phyloP scores from a whole-genome alignment of 2,113 vertebrate genomes.

The Chloebia gouldiae region DNA sequence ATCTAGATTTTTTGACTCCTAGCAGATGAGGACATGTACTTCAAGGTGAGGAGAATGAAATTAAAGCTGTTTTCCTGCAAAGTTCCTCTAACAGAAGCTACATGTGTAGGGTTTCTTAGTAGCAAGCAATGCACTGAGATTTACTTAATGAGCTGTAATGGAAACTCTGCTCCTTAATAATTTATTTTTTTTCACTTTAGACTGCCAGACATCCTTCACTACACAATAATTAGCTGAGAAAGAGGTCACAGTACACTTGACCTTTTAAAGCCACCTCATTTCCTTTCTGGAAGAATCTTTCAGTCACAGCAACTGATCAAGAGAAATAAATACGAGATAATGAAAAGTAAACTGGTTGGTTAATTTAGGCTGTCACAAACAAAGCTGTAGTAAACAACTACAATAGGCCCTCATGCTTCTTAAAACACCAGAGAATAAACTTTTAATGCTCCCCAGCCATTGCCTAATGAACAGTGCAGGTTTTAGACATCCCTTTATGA shows the following conservation, averaged over 20 bases:
- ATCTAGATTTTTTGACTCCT: conserved; percentile 23
- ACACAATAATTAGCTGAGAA: conserved; percentile 39
- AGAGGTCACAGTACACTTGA: not conserved
- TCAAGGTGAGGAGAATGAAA: conserved; percentile 51
- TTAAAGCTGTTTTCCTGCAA: conserved; percentile 19
- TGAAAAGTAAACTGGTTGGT: conserved; percentile 10
- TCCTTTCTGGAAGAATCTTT: not conserved
- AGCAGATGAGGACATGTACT: conserved; percentile 7
- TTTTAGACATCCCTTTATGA: not conserved
- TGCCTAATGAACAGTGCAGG: not conserved
- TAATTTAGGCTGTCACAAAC: conserved; percentile 13
- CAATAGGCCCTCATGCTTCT: not conserved
- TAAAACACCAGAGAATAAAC: not conserved
- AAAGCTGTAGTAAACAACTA: conserved; percentile 9
- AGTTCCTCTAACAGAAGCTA: not conserved
- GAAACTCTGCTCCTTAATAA: conserved; percentile 17
- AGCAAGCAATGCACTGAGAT: not conserved
- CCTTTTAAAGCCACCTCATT: not conserved
- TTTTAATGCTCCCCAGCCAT: conserved; percentile 1
- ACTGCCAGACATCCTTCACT: conserved; percentile 21
- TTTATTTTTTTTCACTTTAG: not conserved
- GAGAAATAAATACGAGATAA: conserved; percentile 7
- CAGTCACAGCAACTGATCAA: not conserved
- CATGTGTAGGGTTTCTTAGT: not conserved
- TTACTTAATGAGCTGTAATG: conserved; percentile 39